Percentiles rank a stretch among this genome's conserved stretches.
Evolutionary conservation across 2,113 vertebrate species (phyloP).

Genomic region (Apistogramma diplotaenia): DNA sequence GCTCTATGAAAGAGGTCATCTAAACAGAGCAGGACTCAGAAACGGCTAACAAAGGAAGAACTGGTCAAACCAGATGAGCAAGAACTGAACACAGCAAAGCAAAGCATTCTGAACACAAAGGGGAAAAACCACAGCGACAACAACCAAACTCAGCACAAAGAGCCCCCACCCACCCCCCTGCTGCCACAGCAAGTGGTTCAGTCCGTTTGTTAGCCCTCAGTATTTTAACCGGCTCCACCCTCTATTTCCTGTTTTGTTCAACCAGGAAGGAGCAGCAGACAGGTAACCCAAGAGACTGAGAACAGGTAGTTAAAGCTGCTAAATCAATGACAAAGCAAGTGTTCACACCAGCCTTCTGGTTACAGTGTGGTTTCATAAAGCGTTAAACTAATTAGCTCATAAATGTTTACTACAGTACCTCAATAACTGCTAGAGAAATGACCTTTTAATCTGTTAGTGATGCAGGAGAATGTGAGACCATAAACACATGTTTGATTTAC

Average conservation of each 20-base stretch:
- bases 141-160: background rate
- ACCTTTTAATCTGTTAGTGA: background rate
- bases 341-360: background rate
- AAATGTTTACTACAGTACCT: background rate
- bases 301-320: background rate
- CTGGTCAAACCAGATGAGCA: background rate
- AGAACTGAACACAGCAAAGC: background rate
- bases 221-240: background rate
- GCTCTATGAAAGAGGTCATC: background rate
- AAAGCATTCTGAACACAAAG: background rate
- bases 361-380: background rate
- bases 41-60: background rate
- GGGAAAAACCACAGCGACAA: background rate
- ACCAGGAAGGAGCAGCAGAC: background rate
- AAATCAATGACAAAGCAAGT: accelerated
- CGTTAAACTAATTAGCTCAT: background rate
- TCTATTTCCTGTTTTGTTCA: background rate
- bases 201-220: background rate
- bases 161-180: background rate
- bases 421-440: background rate
- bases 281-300: background rate
- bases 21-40: background rate
- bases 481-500: background rate
- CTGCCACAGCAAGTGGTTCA: background rate
- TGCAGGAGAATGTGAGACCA: background rate